Conservation (phyloP, 2,888 invertebrate genomes). For the Drosophila seclusa region DNA sequence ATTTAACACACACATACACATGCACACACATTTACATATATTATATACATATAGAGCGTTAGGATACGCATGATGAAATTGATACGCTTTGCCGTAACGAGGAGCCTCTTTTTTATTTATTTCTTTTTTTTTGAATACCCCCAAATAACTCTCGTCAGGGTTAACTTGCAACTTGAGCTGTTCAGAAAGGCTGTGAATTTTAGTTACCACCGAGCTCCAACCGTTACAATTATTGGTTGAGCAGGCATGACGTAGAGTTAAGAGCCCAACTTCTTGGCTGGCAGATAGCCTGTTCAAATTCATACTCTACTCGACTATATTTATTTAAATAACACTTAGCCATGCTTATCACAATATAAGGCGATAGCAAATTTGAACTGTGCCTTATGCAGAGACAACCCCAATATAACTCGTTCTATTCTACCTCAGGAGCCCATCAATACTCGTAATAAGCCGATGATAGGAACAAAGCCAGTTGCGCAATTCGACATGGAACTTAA, state of each 20-base stretch:
- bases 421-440: neutral
- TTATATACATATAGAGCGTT: conserved; percentile 16
- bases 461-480: neutral
- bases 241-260: neutral
- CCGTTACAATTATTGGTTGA: neutral
- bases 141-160: neutral
- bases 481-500: neutral
- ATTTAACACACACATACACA: conserved; percentile 70
- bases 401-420: neutral
- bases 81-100: conserved; percentile 73
- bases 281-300: neutral
- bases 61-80: conserved; percentile 77
- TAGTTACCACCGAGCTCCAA: neutral
- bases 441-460: neutral
- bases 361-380: neutral
- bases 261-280: neutral
- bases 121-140: conserved; percentile 12
- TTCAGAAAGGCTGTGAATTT: neutral
- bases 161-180: neutral
- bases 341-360: neutral
- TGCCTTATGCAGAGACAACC: too few relatives aligned
- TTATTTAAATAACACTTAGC: neutral
- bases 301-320: neutral
- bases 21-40: conserved; percentile 3
- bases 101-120: conserved; percentile 35